These are phyloP conservation scores for Phrynocephalus versicolor DNA, from an alignment of 2,113 vertebrate genomes.

Conservation along the genomic window DNA sequence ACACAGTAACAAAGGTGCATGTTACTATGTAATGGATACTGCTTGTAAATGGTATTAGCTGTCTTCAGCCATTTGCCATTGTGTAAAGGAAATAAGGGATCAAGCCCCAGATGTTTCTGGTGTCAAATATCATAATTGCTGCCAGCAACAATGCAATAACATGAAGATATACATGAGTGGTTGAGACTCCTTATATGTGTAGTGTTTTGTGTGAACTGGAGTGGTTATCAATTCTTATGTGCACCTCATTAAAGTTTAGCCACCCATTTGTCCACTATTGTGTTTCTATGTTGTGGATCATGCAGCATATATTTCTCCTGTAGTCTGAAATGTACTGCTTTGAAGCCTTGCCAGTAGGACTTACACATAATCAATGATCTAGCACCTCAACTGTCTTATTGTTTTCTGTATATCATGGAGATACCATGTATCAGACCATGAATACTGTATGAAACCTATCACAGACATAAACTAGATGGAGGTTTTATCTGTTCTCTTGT, in stretches of 20 bases:
- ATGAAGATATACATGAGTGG: not conserved
- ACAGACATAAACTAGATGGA: not conserved
- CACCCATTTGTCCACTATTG: not conserved
- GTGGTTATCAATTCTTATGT: not conserved
- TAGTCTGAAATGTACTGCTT: not conserved
- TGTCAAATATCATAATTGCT: not conserved
- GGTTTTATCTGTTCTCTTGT: not conserved
- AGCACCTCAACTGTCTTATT: not conserved
- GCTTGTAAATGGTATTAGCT: not conserved
- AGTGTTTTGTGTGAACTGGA: not conserved
- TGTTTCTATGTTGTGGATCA: not conserved
- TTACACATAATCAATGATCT: not conserved
- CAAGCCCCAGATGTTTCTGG: not conserved
- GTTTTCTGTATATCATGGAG: not conserved
- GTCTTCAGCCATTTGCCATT: not conserved
- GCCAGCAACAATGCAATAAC: not conserved
- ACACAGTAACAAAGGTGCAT: not conserved
- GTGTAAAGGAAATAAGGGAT: not conserved
- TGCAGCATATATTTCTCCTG: not conserved
- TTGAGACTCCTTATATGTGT: not conserved
- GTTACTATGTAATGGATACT: not conserved
- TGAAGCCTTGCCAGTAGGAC: slow-evolving; percentile 13
- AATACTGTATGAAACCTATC: not conserved
- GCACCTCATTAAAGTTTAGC: not conserved
- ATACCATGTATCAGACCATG: too few relatives aligned